phyloP scores from a whole-genome alignment of 2,797 vertebrate species.

The Micromesistius poutassou region DNA sequence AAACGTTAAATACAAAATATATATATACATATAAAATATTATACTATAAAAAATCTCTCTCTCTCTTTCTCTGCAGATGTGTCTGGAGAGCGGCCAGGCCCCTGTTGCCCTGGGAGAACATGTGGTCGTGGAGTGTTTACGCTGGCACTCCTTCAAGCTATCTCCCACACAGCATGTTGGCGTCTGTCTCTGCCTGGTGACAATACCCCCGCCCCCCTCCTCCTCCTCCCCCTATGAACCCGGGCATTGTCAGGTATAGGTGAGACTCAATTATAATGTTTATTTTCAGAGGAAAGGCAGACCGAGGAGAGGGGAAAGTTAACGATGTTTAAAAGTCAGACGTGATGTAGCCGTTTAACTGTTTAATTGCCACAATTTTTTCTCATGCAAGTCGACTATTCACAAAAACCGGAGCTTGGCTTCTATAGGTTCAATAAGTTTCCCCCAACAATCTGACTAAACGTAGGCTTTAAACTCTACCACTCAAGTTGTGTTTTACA shows the following conservation, averaged over 20 bases:
- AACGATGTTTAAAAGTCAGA: constrained; percentile 21
- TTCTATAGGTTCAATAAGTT: neutral
- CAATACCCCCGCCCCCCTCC: constrained; percentile 44
- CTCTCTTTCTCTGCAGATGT: constrained; percentile 72
- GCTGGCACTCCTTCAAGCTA: constrained; percentile 74
- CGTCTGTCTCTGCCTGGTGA: constrained; percentile 60
- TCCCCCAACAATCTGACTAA: neutral
- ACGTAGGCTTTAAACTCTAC: constrained; percentile 17
- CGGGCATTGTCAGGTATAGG: constrained; percentile 44
- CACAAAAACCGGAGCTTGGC: neutral
- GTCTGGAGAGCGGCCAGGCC: constrained; percentile 75
- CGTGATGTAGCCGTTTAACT: constrained; percentile 13
- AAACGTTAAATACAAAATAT: too few relatives aligned
- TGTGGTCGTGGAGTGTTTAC: constrained; percentile 80
- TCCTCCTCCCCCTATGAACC: neutral
- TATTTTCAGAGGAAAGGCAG: constrained; percentile 30
- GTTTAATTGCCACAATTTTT: neutral
- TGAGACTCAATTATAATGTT: constrained; percentile 44
- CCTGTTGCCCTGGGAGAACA: constrained; percentile 78
- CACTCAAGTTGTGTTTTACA: constrained; percentile 42
- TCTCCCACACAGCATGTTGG: constrained; percentile 73
- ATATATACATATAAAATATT: too few relatives aligned
- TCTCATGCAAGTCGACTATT: neutral
- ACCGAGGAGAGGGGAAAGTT: constrained; percentile 20
- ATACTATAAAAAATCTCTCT: too few relatives aligned